A percentile compares a stretch with the other conserved stretches of the same genome.
phyloP scores from a whole-genome alignment of 2,888 invertebrate species.

The Mycalesis mineus region DNA sequence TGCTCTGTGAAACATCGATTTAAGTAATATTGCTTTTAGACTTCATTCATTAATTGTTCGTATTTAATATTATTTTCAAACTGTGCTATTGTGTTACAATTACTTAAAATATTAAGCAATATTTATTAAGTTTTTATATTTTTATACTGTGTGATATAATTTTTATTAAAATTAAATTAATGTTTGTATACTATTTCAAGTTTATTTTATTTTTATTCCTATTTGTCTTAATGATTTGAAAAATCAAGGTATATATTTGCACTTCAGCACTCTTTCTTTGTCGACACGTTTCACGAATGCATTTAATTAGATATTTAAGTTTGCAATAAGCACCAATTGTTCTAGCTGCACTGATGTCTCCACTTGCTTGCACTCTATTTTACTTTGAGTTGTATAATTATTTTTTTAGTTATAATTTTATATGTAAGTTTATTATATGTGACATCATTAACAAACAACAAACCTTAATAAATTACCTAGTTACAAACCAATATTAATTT shows the following conservation, averaged over 20 bases:
- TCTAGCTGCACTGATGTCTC: constrained; percentile 24
- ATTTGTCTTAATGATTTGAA: background rate
- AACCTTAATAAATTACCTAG: no score
- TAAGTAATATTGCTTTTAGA: no score
- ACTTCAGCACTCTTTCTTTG: background rate
- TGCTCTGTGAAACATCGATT: no score
- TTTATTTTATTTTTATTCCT: background rate
- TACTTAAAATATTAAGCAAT: no score
- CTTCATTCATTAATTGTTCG: no score
- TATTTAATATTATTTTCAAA: no score
- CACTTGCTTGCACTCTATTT: background rate
- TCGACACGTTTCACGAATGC: background rate
- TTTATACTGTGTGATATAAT: constrained; percentile 28
- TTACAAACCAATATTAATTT: no score
- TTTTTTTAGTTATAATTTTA: no score
- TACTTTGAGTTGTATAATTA: background rate
- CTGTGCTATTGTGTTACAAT: no score
- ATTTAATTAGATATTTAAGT: background rate
- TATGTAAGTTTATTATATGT: no score
- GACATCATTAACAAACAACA: no score
- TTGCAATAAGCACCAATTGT: background rate
- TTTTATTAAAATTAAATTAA: background rate
- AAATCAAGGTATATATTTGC: background rate
- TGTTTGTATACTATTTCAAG: background rate
- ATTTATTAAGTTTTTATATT: constrained; percentile 25